Evolutionary conservation across 2,888 invertebrate genomes (phyloP).

Genomic region (Geotrupes spiniger): DNA sequence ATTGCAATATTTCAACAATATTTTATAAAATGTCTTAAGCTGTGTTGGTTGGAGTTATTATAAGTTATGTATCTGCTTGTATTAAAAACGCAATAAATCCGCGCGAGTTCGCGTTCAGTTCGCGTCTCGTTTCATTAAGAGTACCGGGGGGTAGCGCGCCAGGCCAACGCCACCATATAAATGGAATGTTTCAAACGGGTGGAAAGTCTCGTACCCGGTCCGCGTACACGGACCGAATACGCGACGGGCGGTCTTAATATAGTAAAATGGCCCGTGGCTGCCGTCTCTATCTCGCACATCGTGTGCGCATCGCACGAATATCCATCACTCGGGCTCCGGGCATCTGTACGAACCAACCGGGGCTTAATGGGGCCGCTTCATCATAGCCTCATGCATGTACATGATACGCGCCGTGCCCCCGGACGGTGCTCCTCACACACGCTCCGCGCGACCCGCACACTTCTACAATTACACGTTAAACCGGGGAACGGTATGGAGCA

Average conservation of each 20-base stretch:
- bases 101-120: too few relatives aligned
- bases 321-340: constrained; percentile 5
- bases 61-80: too few relatives aligned
- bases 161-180: neutral
- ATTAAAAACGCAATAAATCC: too few relatives aligned
- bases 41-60: too few relatives aligned
- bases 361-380: constrained; percentile 17
- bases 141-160: too few relatives aligned
- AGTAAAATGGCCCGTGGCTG: constrained; percentile 2
- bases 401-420: constrained; percentile 16
- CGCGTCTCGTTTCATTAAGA: too few relatives aligned
- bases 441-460: constrained; percentile 1
- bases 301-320: neutral
- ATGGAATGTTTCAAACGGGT: neutral
- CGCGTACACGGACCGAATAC: neutral
- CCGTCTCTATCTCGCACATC: neutral
- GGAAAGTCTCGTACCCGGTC: neutral
- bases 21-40: too few relatives aligned
- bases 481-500: constrained; percentile 4
- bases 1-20: too few relatives aligned
- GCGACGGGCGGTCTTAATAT: constrained; percentile 5
- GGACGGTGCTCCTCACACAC: constrained; percentile 11
- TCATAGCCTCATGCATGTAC: constrained; percentile 13
- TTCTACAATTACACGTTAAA: constrained; percentile 17
- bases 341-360: constrained; percentile 1